A percentile compares a stretch with the other conserved stretches of the same genome.
These are phyloP conservation scores for Drosophila paramelanica DNA, from an alignment of 2,888 invertebrate genomes.

Conservation along the genomic window DNA sequence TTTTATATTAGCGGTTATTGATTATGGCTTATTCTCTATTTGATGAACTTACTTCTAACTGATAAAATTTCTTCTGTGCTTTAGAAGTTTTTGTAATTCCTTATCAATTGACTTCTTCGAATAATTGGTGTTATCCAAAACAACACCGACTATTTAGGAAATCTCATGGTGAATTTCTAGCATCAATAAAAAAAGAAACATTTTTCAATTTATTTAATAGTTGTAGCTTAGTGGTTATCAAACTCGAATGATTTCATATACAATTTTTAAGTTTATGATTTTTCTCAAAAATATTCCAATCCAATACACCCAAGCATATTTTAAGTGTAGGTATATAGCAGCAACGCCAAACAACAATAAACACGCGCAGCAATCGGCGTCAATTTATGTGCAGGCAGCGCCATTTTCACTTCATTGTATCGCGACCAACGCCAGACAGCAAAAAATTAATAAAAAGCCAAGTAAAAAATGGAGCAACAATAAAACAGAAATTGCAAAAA, in stretches of 20 bases:
- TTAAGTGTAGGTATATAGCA: conserved; percentile 25
- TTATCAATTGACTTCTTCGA: too few species aligned
- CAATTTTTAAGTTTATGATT: not conserved
- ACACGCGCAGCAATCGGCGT: conserved; percentile 71
- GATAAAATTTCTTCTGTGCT: too few species aligned
- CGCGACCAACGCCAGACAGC: conserved; percentile 79
- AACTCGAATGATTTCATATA: not conserved
- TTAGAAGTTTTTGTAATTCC: too few species aligned
- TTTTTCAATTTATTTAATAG: too few species aligned
- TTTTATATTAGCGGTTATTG: too few species aligned
- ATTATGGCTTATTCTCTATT: too few species aligned
- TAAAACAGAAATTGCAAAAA: conserved; percentile 74
- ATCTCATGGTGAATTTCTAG: too few species aligned
- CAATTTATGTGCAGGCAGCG: conserved; percentile 82
- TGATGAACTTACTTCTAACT: too few species aligned
- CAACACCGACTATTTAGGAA: too few species aligned
- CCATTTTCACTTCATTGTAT: conserved; percentile 81
- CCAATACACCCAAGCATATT: conserved; percentile 13
- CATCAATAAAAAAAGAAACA: too few species aligned
- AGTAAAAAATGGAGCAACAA: conserved; percentile 79
- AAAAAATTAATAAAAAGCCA: conserved; percentile 80
- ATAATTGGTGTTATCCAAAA: too few species aligned
- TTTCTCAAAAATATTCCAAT: not conserved
- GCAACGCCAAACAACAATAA: conserved; percentile 26
- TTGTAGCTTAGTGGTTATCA: not conserved